Percentiles rank a stretch among this genome's conserved stretches.
These are phyloP conservation scores for Otolemur crassicaudatus DNA, from an alignment of 2,797 vertebrate genomes.

Conservation along the genomic window DNA sequence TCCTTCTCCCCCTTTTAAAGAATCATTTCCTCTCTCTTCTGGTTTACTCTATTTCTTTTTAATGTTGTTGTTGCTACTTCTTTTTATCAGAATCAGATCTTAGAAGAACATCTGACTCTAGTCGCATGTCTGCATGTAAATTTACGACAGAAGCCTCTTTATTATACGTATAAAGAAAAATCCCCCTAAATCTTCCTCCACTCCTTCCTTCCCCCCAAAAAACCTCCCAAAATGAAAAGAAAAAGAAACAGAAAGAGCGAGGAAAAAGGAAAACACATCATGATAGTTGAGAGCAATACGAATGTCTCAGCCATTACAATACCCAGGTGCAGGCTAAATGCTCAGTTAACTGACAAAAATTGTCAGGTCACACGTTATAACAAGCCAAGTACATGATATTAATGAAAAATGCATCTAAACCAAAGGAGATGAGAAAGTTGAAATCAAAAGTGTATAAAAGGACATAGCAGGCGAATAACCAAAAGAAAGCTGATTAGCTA, in stretches of 20 bases:
- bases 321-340: neutral
- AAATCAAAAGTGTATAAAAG: conserved; percentile 4
- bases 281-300: neutral
- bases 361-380: neutral
- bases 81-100: neutral
- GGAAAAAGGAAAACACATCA: neutral
- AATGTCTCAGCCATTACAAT: neutral
- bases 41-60: neutral
- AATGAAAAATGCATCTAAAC: neutral
- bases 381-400: neutral
- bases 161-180: conserved; percentile 17
- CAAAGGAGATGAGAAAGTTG: neutral
- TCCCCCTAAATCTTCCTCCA: neutral
- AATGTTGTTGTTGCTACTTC: neutral
- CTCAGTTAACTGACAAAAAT: neutral
- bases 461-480: neutral
- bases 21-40: neutral
- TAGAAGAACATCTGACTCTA: neutral
- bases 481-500: neutral
- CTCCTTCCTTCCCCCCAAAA: fast-evolving
- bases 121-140: neutral
- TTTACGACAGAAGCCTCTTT: neutral
- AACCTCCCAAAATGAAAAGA: neutral
- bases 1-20: neutral
- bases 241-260: neutral